A percentile compares a stretch with the other conserved stretches of the same genome.
Evolutionary conservation across 2,888 invertebrate genomes (phyloP).

Genomic region (Drosophila aldrichi): DNA sequence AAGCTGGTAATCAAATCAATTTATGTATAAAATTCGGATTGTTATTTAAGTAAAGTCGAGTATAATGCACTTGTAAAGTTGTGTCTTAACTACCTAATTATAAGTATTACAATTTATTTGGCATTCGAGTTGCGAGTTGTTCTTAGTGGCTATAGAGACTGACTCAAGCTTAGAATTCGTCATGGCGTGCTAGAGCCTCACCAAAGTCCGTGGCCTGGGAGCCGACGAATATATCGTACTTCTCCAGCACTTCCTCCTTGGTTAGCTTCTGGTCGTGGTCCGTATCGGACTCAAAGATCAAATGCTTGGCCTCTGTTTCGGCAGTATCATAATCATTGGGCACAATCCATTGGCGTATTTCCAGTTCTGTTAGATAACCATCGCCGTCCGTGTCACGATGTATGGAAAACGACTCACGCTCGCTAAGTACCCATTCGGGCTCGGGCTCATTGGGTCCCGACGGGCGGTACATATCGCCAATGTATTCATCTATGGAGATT

Average conservation of each 20-base stretch:
- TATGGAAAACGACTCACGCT: slow-evolving; percentile 94
- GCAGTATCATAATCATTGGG: slow-evolving; percentile 99
- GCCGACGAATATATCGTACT: slow-evolving; percentile 99
- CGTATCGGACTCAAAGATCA: slow-evolving; percentile 96
- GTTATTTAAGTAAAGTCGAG: slow-evolving; percentile 26
- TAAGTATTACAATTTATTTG: slow-evolving; percentile 54
- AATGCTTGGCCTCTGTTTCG: slow-evolving; percentile 97
- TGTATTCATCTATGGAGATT: slow-evolving; percentile 96
- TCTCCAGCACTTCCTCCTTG: slow-evolving; percentile 95
- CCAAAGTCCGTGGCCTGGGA: slow-evolving; percentile 99
- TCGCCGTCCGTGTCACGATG: slow-evolving; percentile 87
- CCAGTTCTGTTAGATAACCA: slow-evolving; percentile 94
- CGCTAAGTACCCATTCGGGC: slow-evolving; percentile 98
- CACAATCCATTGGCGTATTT: slow-evolving; percentile 97
- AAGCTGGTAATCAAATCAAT: slow-evolving; percentile 46
- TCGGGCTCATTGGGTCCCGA: slow-evolving; percentile 89
- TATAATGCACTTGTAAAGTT: slow-evolving; percentile 58
- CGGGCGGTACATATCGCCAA: slow-evolving; percentile 96
- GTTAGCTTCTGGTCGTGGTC: slow-evolving; percentile 96
- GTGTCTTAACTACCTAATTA: slow-evolving; percentile 26
- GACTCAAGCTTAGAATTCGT: slow-evolving; percentile 92
- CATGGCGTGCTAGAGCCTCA: slow-evolving; percentile 96
- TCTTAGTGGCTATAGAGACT: slow-evolving; percentile 15
- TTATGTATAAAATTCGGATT: slow-evolving; percentile 17
- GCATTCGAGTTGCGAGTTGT: slow-evolving; percentile 49